phyloP scores from a whole-genome alignment of 2,113 vertebrate genomes.

The Amia ocellicauda region DNA sequence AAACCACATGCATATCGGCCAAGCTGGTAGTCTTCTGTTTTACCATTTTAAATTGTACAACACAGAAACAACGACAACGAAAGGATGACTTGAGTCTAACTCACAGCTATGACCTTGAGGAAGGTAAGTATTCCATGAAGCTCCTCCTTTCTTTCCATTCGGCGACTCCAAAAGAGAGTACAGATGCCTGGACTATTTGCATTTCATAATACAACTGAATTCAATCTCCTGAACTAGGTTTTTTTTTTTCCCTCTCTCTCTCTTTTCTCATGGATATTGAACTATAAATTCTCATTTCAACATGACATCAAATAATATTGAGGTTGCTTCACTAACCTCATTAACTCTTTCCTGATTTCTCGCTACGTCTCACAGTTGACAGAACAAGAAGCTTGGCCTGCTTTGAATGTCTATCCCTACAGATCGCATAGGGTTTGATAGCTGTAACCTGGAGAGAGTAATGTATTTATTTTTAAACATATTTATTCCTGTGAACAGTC shows the following conservation, averaged over 20 bases:
- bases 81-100: too few relatives aligned
- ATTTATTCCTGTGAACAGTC: too few relatives aligned
- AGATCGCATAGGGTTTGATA: too few relatives aligned
- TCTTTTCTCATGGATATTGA: conserved; percentile 54
- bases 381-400: conserved; percentile 51
- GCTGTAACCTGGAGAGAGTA: too few relatives aligned
- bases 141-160: neutral
- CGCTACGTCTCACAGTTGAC: conserved; percentile 43
- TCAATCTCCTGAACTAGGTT: conserved; percentile 36
- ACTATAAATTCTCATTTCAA: conserved; percentile 73
- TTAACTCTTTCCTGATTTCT: conserved; percentile 47
- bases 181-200: conserved; percentile 39
- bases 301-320: conserved; percentile 70
- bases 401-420: conserved; percentile 51
- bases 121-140: conserved; percentile 33
- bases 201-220: conserved; percentile 34
- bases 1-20: too few relatives aligned
- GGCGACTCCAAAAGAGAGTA: conserved; percentile 1
- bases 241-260: conserved; percentile 49
- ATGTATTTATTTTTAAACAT: too few relatives aligned
- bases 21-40: too few relatives aligned
- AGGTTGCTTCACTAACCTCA: conserved; percentile 64
- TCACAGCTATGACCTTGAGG: conserved; percentile 1
- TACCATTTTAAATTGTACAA: too few relatives aligned
- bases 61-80: too few relatives aligned